phyloP scores from a whole-genome alignment of 1,140 invertebrate species.

The Meloidogyne chitwoodi region DNA sequence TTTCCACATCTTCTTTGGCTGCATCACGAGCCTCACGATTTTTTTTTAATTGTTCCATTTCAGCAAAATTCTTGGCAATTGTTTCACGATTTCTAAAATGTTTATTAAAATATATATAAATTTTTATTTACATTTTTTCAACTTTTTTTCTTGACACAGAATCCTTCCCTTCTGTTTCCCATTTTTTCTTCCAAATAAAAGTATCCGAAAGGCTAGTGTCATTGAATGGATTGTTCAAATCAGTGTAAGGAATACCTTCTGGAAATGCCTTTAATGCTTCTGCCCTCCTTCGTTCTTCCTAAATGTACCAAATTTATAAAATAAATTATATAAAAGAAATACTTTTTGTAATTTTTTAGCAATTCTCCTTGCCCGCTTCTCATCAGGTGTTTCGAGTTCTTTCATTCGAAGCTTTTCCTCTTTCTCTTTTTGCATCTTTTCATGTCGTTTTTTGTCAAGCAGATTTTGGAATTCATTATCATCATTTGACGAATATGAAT shows the following conservation, averaged over 20 bases:
- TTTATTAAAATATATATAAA: constrained; percentile 62
- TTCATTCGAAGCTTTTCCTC: constrained; percentile 78
- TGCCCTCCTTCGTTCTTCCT: constrained; percentile 33
- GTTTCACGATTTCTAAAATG: constrained; percentile 40
- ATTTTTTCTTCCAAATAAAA: constrained; percentile 94
- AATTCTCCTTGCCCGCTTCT: constrained; percentile 79
- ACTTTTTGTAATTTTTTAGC: constrained; percentile 88
- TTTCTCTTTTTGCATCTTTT: constrained; percentile 68
- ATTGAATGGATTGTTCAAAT: constrained; percentile 96
- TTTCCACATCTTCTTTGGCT: constrained; percentile 81
- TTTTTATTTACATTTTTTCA: constrained; percentile 76
- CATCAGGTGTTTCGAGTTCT: constrained; percentile 86
- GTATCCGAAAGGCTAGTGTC: constrained; percentile 85
- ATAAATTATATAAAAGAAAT: constrained; percentile 73
- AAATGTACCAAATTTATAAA: not conserved
- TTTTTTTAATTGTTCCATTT: constrained; percentile 71
- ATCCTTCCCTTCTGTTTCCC: constrained; percentile 85
- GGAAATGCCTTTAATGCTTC: constrained; percentile 28
- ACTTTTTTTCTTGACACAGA: constrained; percentile 76
- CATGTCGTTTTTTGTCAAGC: constrained; percentile 70
- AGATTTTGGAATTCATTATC: constrained; percentile 28
- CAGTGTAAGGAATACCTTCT: constrained; percentile 72
- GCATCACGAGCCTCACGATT: constrained; percentile 81
- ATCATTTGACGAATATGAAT: not conserved
- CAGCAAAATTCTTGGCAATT: constrained; percentile 54